Evolutionary conservation across 2,113 vertebrate genomes (phyloP).

Genomic region (Cyprinodon brontotheroides): DNA sequence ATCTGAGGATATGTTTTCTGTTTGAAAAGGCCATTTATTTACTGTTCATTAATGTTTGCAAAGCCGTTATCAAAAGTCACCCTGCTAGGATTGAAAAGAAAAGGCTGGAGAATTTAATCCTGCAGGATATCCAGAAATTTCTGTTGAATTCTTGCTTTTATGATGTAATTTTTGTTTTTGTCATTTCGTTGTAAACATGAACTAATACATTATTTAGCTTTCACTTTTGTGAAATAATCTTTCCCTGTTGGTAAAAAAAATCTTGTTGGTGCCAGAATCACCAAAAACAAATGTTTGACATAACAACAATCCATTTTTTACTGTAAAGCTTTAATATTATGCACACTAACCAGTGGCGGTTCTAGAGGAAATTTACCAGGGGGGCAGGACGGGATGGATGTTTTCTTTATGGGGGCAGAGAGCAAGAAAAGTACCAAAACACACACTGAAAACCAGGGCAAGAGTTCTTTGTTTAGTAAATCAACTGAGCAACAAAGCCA

Average conservation of each 20-base stretch:
- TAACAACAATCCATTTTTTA: not conserved
- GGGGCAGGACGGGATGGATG: too few relatives aligned
- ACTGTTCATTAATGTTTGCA: not conserved
- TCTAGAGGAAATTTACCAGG: too few relatives aligned
- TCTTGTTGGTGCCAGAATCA: not conserved
- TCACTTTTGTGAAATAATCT: not conserved
- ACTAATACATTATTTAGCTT: not conserved
- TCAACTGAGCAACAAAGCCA: too few relatives aligned
- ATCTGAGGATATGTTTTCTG: not conserved
- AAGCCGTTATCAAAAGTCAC: not conserved
- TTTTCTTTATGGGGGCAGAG: too few relatives aligned
- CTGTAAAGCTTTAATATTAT: not conserved
- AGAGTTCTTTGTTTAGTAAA: too few relatives aligned
- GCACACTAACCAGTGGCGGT: too few relatives aligned
- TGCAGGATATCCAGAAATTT: not conserved
- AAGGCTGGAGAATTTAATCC: not conserved
- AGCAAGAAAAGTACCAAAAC: too few relatives aligned
- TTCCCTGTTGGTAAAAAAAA: not conserved
- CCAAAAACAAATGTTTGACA: not conserved
- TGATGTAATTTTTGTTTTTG: not conserved
- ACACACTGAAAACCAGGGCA: too few relatives aligned
- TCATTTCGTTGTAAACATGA: not conserved
- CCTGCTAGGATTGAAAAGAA: too few relatives aligned
- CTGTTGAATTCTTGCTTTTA: not conserved
- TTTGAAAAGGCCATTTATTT: not conserved